These are phyloP conservation scores for Antigone vipio DNA, from an alignment of 2,113 vertebrate species.

Conservation along the genomic window DNA sequence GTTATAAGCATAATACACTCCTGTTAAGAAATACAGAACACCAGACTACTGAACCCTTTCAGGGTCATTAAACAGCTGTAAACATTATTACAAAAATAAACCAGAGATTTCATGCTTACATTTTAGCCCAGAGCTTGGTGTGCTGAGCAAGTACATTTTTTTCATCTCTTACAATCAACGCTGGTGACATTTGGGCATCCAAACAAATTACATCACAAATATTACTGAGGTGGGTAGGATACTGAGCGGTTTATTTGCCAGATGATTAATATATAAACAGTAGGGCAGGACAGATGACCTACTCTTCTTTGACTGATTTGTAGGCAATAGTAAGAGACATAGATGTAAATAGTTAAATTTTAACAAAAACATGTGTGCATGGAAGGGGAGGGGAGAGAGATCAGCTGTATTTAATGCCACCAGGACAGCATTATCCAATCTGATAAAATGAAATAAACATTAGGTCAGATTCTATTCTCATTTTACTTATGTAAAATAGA, in stretches of 20 bases:
- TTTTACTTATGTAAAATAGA: conserved; percentile 3
- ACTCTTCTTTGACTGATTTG: conserved; percentile 65
- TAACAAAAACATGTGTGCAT: conserved; percentile 5
- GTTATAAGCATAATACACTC: conserved; percentile 76
- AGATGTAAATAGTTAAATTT: conserved; percentile 71
- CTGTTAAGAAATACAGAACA: conserved; percentile 78
- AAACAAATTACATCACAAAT: conserved; percentile 82
- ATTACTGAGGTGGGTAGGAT: conserved; percentile 77
- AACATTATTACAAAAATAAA: conserved; percentile 88
- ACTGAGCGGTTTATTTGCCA: conserved; percentile 78
- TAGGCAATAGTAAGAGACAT: conserved; percentile 58
- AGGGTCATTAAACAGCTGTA: conserved; percentile 87
- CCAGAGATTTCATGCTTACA: conserved; percentile 84
- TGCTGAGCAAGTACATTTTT: conserved; percentile 83
- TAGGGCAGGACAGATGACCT: conserved; percentile 56
- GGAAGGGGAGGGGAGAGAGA: background rate
- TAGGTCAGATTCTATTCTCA: conserved; percentile 6
- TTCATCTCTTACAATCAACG: conserved; percentile 79
- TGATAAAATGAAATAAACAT: conserved; percentile 50
- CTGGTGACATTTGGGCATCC: conserved; percentile 81
- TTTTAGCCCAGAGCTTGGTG: conserved; percentile 83
- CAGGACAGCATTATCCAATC: conserved; percentile 32
- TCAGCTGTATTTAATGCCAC: conserved; percentile 51
- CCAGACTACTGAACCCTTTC: conserved; percentile 82
- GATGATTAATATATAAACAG: conserved; percentile 75